A percentile compares a stretch with the other conserved stretches of the same genome.
Conservation (phyloP, 2,888 invertebrate genomes). For the Nymphalis urticae region DNA sequence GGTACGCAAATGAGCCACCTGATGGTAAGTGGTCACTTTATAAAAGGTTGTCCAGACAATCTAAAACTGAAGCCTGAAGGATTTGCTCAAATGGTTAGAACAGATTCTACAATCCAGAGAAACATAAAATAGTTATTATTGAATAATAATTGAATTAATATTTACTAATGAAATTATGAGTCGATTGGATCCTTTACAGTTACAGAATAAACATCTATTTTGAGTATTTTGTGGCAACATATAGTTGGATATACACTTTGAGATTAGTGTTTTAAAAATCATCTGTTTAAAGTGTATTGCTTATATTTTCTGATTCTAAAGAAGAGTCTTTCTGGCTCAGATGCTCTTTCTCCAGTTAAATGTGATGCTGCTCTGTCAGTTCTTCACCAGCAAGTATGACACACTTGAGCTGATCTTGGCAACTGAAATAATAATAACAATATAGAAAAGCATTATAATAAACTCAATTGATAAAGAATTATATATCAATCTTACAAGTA, state of each 20-base stretch:
- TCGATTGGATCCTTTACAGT: background rate
- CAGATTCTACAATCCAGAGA: background rate
- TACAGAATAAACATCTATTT: background rate
- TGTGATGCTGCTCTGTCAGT: constrained; percentile 1
- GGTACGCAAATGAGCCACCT: too few species aligned
- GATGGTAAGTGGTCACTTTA: background rate
- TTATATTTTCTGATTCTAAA: background rate
- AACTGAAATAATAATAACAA: constrained; percentile 3
- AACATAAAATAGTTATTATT: background rate
- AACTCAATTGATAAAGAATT: background rate
- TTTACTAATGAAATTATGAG: background rate
- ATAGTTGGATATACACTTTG: background rate
- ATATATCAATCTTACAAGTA: background rate
- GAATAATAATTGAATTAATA: too few species aligned
- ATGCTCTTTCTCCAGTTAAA: background rate
- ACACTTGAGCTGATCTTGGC: background rate
- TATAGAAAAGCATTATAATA: background rate
- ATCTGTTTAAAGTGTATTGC: background rate
- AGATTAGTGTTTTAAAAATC: background rate
- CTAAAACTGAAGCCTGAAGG: constrained; percentile 4
- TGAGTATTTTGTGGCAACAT: background rate
- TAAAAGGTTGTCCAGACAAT: constrained; percentile 6
- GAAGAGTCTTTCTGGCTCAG: background rate
- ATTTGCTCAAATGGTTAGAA: constrained; percentile 4
- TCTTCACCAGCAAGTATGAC: constrained; percentile 1